phyloP scores from a whole-genome alignment of 1,140 invertebrate species.

The Drosophila lini region DNA sequence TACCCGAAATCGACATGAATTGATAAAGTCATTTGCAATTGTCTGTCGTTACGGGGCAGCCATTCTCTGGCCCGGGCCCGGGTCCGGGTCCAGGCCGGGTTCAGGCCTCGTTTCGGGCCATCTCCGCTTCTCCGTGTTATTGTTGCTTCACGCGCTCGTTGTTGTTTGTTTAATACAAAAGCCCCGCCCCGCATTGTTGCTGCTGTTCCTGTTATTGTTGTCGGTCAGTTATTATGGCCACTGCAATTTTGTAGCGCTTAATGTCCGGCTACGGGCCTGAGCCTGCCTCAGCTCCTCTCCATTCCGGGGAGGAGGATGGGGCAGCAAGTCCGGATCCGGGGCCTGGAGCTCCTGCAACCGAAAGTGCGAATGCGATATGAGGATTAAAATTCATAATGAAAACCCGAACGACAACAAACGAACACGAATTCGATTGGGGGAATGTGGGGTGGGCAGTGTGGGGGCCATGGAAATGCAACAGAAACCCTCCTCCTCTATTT shows the following conservation, averaged over 20 bases:
- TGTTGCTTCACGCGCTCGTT: constrained; percentile 72
- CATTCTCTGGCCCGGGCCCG: background rate
- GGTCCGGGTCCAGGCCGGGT: constrained; percentile 6
- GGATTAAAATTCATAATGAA: constrained; percentile 82
- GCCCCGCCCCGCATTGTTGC: constrained; percentile 33
- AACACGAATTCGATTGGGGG: constrained; percentile 26
- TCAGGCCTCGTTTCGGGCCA: constrained; percentile 27
- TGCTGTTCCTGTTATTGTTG: constrained; percentile 48
- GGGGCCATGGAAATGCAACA: constrained; percentile 18
- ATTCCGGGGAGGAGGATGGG: background rate
- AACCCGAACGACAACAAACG: constrained; percentile 60
- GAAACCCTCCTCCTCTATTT: background rate
- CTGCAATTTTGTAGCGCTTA: constrained; percentile 80
- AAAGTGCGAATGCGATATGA: constrained; percentile 81
- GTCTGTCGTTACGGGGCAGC: constrained; percentile 73
- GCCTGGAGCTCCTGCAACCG: constrained; percentile 51
- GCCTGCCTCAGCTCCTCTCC: background rate
- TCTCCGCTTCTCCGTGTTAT: constrained; percentile 37
- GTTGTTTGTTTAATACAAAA: constrained; percentile 72
- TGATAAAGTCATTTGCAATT: constrained; percentile 83
- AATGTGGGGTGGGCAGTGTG: constrained; percentile 1
- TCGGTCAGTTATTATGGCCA: constrained; percentile 77
- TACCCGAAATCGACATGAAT: constrained; percentile 79
- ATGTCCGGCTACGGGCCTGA: constrained; percentile 57
- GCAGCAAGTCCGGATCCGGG: constrained; percentile 2